A percentile compares a stretch with the other conserved stretches of the same genome.
Conservation (phyloP, 2,888 invertebrate species). For the Drosophila subsilvestris region DNA sequence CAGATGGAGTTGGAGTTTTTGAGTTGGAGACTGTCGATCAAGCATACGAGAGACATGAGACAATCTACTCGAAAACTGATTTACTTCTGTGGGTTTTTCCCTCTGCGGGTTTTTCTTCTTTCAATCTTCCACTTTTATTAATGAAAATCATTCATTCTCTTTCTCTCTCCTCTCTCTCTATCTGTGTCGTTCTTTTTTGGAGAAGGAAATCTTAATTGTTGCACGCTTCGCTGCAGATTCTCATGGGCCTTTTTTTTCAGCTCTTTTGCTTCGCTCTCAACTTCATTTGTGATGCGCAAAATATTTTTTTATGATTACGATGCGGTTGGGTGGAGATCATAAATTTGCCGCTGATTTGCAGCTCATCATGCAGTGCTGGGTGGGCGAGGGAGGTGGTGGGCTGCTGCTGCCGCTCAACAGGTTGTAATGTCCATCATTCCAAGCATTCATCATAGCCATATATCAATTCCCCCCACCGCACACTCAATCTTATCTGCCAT, state of each 20-base stretch:
- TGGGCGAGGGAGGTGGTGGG: not conserved
- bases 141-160: conserved; percentile 70
- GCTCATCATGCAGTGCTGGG: conserved; percentile 22
- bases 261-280: conserved; percentile 4
- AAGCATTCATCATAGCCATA: not conserved
- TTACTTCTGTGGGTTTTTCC: conserved; percentile 12
- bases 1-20: not conserved
- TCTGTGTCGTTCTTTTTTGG: conserved; percentile 2
- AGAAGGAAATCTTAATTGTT: conserved; percentile 30
- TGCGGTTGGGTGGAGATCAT: conserved; percentile 19
- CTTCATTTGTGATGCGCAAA: conserved; percentile 15
- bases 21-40: conserved; percentile 52
- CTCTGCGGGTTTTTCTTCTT: conserved; percentile 34
- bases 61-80: conserved; percentile 36
- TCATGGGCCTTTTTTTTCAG: conserved; percentile 13
- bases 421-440: conserved; percentile 35
- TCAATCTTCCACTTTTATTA: conserved; percentile 78
- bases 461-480: conserved; percentile 3
- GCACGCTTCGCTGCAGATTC: conserved; percentile 20
- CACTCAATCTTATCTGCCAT: not conserved
- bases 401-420: conserved; percentile 17
- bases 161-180: not conserved
- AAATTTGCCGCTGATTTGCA: conserved; percentile 39
- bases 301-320: conserved; percentile 19
- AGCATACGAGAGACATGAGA: conserved; percentile 41